These are phyloP conservation scores for Noturus placidus DNA, from an alignment of 2,113 vertebrate species.

Conservation along the genomic window DNA sequence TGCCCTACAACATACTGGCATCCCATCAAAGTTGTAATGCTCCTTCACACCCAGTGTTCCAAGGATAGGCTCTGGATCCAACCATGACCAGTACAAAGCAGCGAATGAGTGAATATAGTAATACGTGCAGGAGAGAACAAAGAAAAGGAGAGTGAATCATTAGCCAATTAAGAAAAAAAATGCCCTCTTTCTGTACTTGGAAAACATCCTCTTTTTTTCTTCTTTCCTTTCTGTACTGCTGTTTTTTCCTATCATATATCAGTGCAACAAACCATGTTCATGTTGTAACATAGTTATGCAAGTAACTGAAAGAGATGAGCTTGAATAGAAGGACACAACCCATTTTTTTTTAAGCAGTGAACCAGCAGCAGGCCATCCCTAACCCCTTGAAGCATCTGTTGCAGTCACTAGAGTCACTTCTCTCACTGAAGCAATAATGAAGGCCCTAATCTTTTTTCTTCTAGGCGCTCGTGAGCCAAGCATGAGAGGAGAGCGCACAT, in stretches of 20 bases:
- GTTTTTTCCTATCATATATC: neutral
- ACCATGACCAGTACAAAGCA: neutral
- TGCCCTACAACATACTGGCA: neutral
- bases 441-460: slow-evolving; percentile 62
- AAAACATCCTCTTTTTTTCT: neutral
- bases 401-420: slow-evolving; percentile 63
- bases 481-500: slow-evolving; percentile 58
- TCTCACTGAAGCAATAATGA: slow-evolving; percentile 51
- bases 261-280: slow-evolving; percentile 2
- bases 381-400: slow-evolving; percentile 60
- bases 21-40: neutral
- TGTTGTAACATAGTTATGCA: neutral
- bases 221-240: neutral
- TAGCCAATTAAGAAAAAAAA: neutral
- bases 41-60: neutral
- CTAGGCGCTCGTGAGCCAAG: slow-evolving; percentile 53
- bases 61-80: neutral
- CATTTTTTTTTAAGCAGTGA: neutral
- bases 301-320: slow-evolving; percentile 7
- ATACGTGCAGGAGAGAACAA: neutral
- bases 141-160: neutral
- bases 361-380: neutral
- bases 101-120: neutral
- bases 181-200: neutral
- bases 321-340: neutral